Evolutionary conservation across 2,113 vertebrate species (phyloP), one percentile per base, ranked within the genome.

Genomic region (Eulemur macaco): DNA sequence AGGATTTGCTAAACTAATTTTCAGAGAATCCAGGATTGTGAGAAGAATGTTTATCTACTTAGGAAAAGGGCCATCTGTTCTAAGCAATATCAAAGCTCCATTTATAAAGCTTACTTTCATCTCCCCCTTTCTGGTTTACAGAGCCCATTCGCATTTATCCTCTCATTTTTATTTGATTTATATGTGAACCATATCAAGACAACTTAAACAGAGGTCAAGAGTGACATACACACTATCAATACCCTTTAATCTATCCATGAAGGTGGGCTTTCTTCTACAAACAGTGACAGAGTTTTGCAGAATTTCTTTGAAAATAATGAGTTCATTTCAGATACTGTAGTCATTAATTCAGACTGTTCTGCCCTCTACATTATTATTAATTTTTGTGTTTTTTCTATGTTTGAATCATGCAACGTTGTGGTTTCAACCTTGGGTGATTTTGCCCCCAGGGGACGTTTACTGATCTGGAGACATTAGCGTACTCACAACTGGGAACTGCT

Each of bases 81-180:
- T 77, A 77, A 73, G 73, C 15, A 34, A 37, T 10, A 20, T 3
- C n/a, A 89, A 86, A 54, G 15, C 20, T 54, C 37, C 73, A n/a
- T 78, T 60, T 77, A 39, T 50, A 76, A 89, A 95, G 34, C 64
- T 89, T 52, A 23, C 69, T 82, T 71, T 77, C 23, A 27, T 42
- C n/a, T 45, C 58, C 37, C 37, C 2, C 77, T 80, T 45, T 94
- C 69, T 94, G 45, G 42, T 60, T 97, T 73, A 95, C 54, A 93
- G 78, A 96, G n/a, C 17, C 29, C 45, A 56, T 23, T 87, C 56
- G 81, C 34, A 45, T 13, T 21, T 25, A 34, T 82, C 63, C 42
- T 95, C 25, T 82, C 60, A 14, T 89, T 95, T 94, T 86, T 78
- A 71, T 91, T 89, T 77, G 83, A 74, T 78, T 78, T 80, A 31